These are phyloP conservation scores for Apis cerana DNA, from an alignment of 1,140 invertebrate species.

Conservation along the genomic window DNA sequence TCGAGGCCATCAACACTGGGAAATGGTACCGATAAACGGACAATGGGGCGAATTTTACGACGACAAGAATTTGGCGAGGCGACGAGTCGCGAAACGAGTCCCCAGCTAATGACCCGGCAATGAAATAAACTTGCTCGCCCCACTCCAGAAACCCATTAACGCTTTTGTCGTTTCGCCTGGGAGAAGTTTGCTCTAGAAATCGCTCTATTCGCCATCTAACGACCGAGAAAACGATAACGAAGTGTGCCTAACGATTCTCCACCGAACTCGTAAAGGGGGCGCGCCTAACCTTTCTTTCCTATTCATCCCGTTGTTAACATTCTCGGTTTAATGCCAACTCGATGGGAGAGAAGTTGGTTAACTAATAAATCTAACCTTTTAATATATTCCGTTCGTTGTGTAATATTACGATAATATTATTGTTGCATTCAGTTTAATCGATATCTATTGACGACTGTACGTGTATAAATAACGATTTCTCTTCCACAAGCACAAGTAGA, in stretches of 20 bases:
- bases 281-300: too few species aligned
- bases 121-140: conserved; percentile 18
- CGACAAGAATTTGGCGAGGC: conserved; percentile 23
- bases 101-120: conserved; percentile 34
- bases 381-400: not conserved
- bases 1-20: too few species aligned
- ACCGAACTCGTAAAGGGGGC: not conserved
- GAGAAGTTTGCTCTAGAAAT: conserved; percentile 6
- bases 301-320: too few species aligned
- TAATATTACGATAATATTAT: not conserved
- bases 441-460: not conserved
- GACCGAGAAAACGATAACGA: conserved; percentile 18
- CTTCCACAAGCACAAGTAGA: too few species aligned
- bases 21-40: conserved; percentile 3
- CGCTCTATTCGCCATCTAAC: conserved; percentile 11
- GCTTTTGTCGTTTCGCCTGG: conserved; percentile 3
- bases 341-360: too few species aligned
- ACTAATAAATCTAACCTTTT: not conserved
- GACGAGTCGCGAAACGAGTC: conserved; percentile 13
- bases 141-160: conserved; percentile 11
- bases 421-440: not conserved
- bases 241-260: not conserved
- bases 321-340: too few species aligned
- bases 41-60: conserved; percentile 1
- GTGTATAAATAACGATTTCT: too few species aligned